phyloP scores from a whole-genome alignment of 2,113 vertebrate species.

The Paramormyrops kingsleyae region DNA sequence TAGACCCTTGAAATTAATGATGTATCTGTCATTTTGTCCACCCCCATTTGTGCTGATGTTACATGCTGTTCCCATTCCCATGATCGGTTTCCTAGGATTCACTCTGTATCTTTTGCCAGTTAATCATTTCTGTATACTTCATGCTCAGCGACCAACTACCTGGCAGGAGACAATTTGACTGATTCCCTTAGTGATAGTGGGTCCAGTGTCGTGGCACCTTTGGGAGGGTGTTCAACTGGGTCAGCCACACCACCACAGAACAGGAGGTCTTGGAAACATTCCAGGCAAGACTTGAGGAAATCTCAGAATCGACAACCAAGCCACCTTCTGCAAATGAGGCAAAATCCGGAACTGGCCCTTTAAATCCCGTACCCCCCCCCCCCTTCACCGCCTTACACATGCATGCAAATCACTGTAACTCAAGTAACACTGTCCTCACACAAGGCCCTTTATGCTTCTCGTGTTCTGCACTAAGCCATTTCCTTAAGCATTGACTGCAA shows the following conservation, averaged over 20 bases:
- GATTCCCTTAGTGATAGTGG: not conserved
- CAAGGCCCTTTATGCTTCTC: not conserved
- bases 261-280: not conserved
- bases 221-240: not conserved
- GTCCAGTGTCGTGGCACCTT: not conserved
- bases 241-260: not conserved
- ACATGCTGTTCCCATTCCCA: not conserved
- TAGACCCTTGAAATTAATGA: not conserved
- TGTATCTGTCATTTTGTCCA: not conserved
- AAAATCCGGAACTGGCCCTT: not conserved
- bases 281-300: not conserved
- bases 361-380: not conserved
- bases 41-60: not conserved
- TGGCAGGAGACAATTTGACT: not conserved
- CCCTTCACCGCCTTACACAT: not conserved
- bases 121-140: not conserved
- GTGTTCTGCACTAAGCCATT: not conserved
- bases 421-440: not conserved
- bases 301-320: not conserved
- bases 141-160: not conserved
- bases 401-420: not conserved
- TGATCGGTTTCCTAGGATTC: not conserved
- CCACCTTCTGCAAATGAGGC: not conserved
- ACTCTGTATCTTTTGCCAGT: not conserved
- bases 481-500: not conserved